Conservation (phyloP, 2,797 vertebrate species). For the Benthosema pterotum region DNA sequence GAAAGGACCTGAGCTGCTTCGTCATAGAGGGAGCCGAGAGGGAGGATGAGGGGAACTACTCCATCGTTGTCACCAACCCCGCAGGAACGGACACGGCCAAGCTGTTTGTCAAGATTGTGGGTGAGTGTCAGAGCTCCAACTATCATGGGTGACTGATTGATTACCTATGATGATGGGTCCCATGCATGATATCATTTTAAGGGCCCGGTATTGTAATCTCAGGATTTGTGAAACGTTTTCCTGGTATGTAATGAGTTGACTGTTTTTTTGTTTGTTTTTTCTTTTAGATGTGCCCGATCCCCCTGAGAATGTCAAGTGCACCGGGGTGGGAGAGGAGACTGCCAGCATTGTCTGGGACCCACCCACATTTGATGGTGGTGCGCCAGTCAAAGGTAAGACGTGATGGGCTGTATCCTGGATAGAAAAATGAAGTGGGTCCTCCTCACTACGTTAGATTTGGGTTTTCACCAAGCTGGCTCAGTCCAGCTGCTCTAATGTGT, state of each 20-base stretch:
- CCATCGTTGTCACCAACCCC: conserved; percentile 87
- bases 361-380: conserved; percentile 88
- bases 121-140: conserved; percentile 65
- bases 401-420: neutral
- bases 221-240: neutral
- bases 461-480: too few relatives aligned
- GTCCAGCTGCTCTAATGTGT: too few relatives aligned
- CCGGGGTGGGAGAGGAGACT: conserved; percentile 85
- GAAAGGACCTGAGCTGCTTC: conserved; percentile 84
- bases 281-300: conserved; percentile 88
- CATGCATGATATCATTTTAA: too few relatives aligned
- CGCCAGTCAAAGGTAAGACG: conserved; percentile 82
- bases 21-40: conserved; percentile 89
- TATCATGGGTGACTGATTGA: too few relatives aligned
- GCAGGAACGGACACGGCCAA: conserved; percentile 86
- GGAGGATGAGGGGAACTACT: conserved; percentile 86
- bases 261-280: neutral
- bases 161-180: too few relatives aligned
- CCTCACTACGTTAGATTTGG: too few relatives aligned
- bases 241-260: neutral
- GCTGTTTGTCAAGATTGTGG: conserved; percentile 87
- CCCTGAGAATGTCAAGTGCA: conserved; percentile 84
- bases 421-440: too few relatives aligned
- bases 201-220: too few relatives aligned
- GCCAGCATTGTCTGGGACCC: conserved; percentile 85